Conservation (phyloP, 2,113 vertebrate species). For the Seriola quinqueradiata region DNA sequence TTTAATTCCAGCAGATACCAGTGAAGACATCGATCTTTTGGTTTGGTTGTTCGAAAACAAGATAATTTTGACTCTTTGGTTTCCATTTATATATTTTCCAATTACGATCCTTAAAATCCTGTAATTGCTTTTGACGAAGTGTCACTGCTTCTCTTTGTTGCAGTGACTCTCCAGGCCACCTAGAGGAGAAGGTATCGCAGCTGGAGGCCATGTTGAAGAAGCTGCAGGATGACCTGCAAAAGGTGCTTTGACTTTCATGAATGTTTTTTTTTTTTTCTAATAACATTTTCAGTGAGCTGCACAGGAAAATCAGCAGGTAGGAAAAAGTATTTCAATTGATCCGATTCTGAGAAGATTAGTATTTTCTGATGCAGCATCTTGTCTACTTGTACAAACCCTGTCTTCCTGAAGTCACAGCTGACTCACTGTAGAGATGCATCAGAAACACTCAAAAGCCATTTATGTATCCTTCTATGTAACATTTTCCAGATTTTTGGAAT, state of each 20-base stretch:
- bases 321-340: conserved; percentile 50
- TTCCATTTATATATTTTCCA: neutral
- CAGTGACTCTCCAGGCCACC: conserved; percentile 85
- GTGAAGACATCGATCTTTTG: neutral
- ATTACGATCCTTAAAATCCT: neutral
- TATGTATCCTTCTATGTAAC: conserved; percentile 52
- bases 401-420: conserved; percentile 27
- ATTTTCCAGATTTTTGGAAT: conserved; percentile 46
- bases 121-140: conserved; percentile 27
- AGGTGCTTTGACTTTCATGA: conserved; percentile 84
- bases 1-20: neutral
- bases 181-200: conserved; percentile 92
- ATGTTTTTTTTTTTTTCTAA: conserved; percentile 56
- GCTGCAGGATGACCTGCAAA: conserved; percentile 92
- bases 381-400: conserved; percentile 40
- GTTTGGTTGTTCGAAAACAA: neutral
- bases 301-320: conserved; percentile 60
- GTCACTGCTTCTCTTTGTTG: conserved; percentile 55
- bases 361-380: conserved; percentile 42
- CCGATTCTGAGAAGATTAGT: conserved; percentile 46
- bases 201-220: conserved; percentile 91
- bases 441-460: conserved; percentile 53
- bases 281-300: conserved; percentile 62
- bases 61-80: neutral
- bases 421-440: conserved; percentile 49